Evolutionary conservation across 2,113 vertebrate genomes (phyloP).

Genomic region (Chamaetylas fuelleborni): DNA sequence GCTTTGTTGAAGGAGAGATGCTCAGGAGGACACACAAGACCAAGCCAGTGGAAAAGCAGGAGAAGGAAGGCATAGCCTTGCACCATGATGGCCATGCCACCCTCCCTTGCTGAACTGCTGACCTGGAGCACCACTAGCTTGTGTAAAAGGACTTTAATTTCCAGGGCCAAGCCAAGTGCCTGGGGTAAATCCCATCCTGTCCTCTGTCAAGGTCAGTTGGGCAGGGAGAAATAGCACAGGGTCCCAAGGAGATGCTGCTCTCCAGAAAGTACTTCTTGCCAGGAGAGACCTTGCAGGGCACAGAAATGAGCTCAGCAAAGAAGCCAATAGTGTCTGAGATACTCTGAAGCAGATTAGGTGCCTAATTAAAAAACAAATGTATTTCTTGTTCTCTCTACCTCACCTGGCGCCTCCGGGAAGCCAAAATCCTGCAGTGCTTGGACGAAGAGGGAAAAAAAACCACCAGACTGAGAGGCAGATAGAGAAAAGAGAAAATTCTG

Average conservation of each 20-base stretch:
- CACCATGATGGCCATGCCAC: fast-evolving
- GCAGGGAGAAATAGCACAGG: fast-evolving
- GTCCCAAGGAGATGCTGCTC: background rate
- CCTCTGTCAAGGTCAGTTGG: conserved; percentile 58
- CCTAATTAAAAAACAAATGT: background rate
- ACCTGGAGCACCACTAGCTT: background rate
- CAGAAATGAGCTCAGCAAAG: background rate
- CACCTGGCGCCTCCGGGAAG: background rate
- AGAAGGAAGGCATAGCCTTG: background rate
- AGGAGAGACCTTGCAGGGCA: background rate
- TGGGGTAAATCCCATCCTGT: background rate
- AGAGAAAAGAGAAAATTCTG: conserved; percentile 41
- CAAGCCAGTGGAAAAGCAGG: background rate
- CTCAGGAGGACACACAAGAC: background rate
- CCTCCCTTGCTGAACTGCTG: background rate
- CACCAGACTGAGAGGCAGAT: background rate
- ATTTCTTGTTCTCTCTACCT: background rate
- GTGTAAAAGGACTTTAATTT: background rate
- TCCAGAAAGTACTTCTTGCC: background rate
- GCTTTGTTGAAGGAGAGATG: background rate
- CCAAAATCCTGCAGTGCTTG: conserved; percentile 30
- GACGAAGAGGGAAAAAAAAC: background rate
- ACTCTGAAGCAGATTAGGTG: background rate
- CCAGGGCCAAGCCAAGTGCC: background rate
- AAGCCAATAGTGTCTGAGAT: background rate